Conservation (phyloP, 2,113 vertebrate species). For the Equus quagga region DNA sequence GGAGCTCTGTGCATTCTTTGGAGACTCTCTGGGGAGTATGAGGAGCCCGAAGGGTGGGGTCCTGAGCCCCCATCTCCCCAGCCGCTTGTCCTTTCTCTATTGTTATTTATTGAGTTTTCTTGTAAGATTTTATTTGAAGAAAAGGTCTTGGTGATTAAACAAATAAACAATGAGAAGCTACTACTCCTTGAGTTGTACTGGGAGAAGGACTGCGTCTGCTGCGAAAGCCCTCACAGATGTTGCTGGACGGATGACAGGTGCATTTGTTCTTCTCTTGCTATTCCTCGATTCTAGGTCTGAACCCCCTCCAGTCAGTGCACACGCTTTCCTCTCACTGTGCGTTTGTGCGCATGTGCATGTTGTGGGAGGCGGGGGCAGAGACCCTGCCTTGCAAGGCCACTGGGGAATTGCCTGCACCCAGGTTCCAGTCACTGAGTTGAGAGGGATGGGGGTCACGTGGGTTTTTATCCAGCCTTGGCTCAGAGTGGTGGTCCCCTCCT, state of each 20-base stretch:
- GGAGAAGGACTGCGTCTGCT: not conserved
- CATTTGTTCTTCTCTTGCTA: not conserved
- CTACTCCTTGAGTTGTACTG: not conserved
- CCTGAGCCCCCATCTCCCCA: not conserved
- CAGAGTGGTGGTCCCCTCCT: not conserved
- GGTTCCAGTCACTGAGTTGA: not conserved
- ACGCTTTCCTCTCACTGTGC: not conserved
- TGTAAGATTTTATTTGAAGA: not conserved
- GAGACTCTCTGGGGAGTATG: no score
- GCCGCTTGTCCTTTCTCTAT: not conserved
- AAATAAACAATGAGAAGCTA: not conserved
- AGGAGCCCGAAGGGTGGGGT: not conserved
- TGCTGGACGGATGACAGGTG: not conserved
- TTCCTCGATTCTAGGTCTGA: not conserved
- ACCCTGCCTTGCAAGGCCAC: not conserved
- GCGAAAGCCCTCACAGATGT: not conserved
- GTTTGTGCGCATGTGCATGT: fast-evolving
- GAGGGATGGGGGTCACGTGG: not conserved
- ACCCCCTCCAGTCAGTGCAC: not conserved
- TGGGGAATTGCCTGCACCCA: no score
- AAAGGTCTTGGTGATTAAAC: not conserved
- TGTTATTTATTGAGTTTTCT: not conserved
- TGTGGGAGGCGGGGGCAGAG: not conserved
- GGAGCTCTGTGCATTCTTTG: not conserved
- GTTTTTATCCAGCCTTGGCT: not conserved